Evolutionary conservation across 1,140 invertebrate species (phyloP).

Genomic region (Berghia stephanieae): DNA sequence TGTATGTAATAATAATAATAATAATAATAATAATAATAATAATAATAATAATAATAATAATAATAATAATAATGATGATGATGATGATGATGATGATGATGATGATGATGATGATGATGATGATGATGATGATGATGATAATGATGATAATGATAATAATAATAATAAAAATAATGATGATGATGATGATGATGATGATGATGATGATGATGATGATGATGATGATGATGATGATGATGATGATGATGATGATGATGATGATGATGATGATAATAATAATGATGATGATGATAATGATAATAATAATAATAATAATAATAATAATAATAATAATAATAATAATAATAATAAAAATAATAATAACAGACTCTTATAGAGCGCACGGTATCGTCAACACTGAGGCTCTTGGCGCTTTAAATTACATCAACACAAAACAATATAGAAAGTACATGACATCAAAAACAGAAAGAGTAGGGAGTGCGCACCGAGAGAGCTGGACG

Average conservation of each 20-base stretch:
- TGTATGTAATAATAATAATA: no score
- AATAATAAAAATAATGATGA: background rate
- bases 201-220: slow-evolving; percentile 12
- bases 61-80: slow-evolving; percentile 16
- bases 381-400: no score
- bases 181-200: slow-evolving; percentile 10
- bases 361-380: no score
- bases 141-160: slow-evolving; percentile 4
- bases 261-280: slow-evolving; percentile 29
- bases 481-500: no score
- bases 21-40: background rate
- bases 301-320: slow-evolving; percentile 19
- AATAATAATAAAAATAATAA: no score
- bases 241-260: slow-evolving; percentile 24
- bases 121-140: slow-evolving; percentile 16
- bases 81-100: slow-evolving; percentile 24
- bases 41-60: slow-evolving; percentile 1
- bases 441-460: no score
- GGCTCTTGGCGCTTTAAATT: no score
- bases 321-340: slow-evolving; percentile 19
- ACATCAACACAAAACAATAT: no score
- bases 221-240: slow-evolving; percentile 6
- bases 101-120: slow-evolving; percentile 15
- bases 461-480: no score
- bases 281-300: slow-evolving; percentile 25